phyloP scores from a whole-genome alignment of 2,888 invertebrate genomes.

The Iphiclides podalirius region DNA sequence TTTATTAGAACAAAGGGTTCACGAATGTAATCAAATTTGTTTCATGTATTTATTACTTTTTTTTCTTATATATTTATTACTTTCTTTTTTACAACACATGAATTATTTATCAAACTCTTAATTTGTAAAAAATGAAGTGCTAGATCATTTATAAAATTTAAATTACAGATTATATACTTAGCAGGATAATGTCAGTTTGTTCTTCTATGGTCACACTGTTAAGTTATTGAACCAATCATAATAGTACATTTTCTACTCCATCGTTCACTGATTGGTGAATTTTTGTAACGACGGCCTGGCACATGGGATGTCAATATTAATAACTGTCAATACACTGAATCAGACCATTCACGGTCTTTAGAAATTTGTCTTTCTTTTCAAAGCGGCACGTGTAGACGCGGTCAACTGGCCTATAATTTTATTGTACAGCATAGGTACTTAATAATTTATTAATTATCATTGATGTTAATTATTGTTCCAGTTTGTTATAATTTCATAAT shows the following conservation, averaged over 20 bases:
- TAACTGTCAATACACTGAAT: constrained; percentile 16
- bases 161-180: neutral
- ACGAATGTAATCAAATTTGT: too few species aligned
- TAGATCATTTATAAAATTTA: too few species aligned
- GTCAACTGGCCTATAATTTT: constrained; percentile 56
- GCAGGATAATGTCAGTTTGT: neutral
- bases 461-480: neutral
- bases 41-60: too few species aligned
- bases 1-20: too few species aligned
- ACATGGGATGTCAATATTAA: constrained; percentile 25
- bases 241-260: neutral
- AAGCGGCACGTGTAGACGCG: constrained; percentile 75
- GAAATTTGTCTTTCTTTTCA: constrained; percentile 59
- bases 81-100: too few species aligned
- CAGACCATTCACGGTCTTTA: constrained; percentile 12
- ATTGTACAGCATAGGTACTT: constrained; percentile 27
- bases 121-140: too few species aligned
- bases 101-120: too few species aligned
- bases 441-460: constrained; percentile 4
- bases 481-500: neutral
- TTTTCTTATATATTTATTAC: too few species aligned
- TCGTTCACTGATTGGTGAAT: constrained; percentile 9
- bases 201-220: constrained; percentile 2
- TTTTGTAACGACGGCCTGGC: neutral
- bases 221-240: constrained; percentile 8